Conservation (phyloP, 53 echinoderm and acorn worm genomes). For the Henricia sp. region DNA sequence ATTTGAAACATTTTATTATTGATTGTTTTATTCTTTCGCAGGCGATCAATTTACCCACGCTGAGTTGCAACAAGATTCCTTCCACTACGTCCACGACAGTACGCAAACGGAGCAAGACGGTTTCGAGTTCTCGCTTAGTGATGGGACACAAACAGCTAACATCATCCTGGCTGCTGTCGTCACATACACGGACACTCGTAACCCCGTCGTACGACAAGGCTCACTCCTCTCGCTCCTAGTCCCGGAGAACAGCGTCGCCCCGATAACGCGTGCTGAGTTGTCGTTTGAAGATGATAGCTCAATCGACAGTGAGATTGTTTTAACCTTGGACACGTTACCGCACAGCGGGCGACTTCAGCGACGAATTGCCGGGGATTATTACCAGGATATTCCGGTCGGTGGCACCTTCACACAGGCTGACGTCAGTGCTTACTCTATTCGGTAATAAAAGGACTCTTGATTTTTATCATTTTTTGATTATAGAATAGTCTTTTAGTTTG, state of each 20-base stretch:
- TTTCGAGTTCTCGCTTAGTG: constrained; percentile 83
- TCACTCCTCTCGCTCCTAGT: constrained; percentile 74
- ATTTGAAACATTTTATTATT: too few relatives aligned
- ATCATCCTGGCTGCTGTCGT: constrained; percentile 68
- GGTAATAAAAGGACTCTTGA: constrained; percentile 77
- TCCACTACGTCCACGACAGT: constrained; percentile 90
- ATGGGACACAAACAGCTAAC: constrained; percentile 71
- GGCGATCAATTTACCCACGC: constrained; percentile 80
- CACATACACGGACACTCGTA: constrained; percentile 70
- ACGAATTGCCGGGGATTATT: constrained; percentile 55
- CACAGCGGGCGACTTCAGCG: constrained; percentile 81
- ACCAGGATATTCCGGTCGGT: constrained; percentile 70
- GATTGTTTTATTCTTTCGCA: constrained; percentile 8
- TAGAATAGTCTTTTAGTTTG: too few relatives aligned
- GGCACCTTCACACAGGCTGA: constrained; percentile 80
- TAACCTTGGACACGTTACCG: constrained; percentile 79
- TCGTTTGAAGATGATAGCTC: constrained; percentile 90
- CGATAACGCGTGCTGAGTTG: constrained; percentile 72
- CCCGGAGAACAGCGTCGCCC: constrained; percentile 73
- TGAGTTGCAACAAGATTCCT: constrained; percentile 67
- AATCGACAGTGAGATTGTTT: constrained; percentile 69
- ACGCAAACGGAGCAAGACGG: constrained; percentile 69
- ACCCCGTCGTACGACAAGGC: constrained; percentile 69
- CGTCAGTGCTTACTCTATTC: constrained; percentile 78
- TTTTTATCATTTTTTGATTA: too few relatives aligned